Base-by-base conservation (phyloP, 2,888 invertebrate genomes). In the Scelioninae gen. 1 region DNA sequence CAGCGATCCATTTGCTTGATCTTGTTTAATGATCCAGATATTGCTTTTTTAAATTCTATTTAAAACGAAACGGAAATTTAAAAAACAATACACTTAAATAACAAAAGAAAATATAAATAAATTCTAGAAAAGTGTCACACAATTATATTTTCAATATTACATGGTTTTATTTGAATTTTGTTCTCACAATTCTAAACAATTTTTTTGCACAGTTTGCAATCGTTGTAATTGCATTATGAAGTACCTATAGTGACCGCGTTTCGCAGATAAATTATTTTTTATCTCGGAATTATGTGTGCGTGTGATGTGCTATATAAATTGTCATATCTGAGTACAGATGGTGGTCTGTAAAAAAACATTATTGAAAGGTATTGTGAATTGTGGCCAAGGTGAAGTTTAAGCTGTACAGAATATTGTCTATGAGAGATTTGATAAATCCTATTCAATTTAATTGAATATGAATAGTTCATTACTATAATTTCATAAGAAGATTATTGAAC, bases 321-420 rank as follows among this genome's bases (percentile, higher is more conserved):
- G 63, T 66, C 69, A 78, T 66, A 63, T 62, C 49, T 38, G 58
- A 51, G 16, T 45, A 53, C 13, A 13, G 47, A 56, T 63, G 55
- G 62, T 69, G 69, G 68, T 60, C 55, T 53, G 45, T 11, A 40
- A 32, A 77, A 49, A 29, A 77, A 38, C 32, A 47, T 8, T 31
- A 16, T 40, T 31, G 55, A 71, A 32, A 78, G 69, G 4, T 23
- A 23, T 23, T 23, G 23, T 23, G 23, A 23, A 78, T 78, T 71
- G 56, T 78, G 71, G 69, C 69, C 77, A 77, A 77, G 77, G 77
- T 77, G 69, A 69, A 77, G 69, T 77, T 69, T 71, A 78, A 77
- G 31, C 47, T 69, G 55, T 47, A 38, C 16, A 53, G 9, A 63
- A 63, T 23, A 56, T 51, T 16, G 51, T 56, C 34, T 53, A 76